These are phyloP conservation scores for Pimpla rufipes DNA, from an alignment of 2,888 invertebrate species.

Conservation along the genomic window DNA sequence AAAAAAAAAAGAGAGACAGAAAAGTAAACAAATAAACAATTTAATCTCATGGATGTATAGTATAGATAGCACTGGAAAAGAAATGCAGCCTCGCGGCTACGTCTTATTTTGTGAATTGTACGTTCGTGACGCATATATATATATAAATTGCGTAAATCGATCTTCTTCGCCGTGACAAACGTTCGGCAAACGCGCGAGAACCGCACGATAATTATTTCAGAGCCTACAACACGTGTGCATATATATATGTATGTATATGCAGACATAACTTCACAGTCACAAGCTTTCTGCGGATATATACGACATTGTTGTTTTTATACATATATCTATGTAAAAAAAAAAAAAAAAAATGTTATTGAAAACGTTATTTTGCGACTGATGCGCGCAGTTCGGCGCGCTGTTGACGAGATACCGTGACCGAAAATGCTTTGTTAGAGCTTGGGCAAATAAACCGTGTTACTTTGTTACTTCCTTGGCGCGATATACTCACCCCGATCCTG, in stretches of 20 bases:
- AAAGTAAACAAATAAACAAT: slow-evolving; percentile 10
- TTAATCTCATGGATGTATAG: slow-evolving; percentile 25
- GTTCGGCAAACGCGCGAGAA: slow-evolving; percentile 18
- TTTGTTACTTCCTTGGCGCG: slow-evolving; percentile 46
- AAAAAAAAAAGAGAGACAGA: not conserved
- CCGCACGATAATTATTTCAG: slow-evolving; percentile 29
- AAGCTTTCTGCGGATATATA: slow-evolving; percentile 59
- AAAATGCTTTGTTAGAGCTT: slow-evolving; percentile 66
- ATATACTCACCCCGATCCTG: not conserved
- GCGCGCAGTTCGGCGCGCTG: slow-evolving; percentile 28
- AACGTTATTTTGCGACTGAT: slow-evolving; percentile 63
- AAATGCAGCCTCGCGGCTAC: slow-evolving; percentile 27
- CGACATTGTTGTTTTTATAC: slow-evolving; percentile 65
- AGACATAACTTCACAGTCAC: slow-evolving; percentile 43
- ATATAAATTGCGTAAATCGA: slow-evolving; percentile 8
- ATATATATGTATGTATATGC: slow-evolving; percentile 21
- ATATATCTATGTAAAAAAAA: slow-evolving; percentile 60
- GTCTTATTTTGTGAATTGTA: slow-evolving; percentile 52
- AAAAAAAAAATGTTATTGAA: slow-evolving; percentile 52
- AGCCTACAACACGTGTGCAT: slow-evolving; percentile 40
- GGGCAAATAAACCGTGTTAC: slow-evolving; percentile 63
- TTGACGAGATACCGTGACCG: slow-evolving; percentile 8
- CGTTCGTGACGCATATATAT: slow-evolving; percentile 34
- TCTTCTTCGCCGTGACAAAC: slow-evolving; percentile 6
- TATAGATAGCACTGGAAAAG: slow-evolving; percentile 9